Conservation (phyloP, 1,140 invertebrate genomes). For the Temnothorax longispinosus region DNA sequence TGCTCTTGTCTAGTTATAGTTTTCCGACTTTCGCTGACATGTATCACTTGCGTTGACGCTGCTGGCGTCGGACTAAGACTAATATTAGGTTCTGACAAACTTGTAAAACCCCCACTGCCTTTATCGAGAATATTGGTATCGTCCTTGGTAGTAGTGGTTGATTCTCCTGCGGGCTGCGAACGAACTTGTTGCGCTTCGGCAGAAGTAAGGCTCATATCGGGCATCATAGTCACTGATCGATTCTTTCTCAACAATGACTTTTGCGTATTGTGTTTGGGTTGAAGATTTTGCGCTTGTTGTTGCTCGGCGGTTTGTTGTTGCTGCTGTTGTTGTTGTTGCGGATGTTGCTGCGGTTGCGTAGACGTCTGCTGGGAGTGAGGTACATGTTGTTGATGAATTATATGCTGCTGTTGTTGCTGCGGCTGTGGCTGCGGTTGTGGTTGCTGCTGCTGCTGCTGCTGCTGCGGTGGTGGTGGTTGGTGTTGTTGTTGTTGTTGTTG, state of each 20-base stretch:
- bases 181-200: constrained; percentile 86
- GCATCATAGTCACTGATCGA: constrained; percentile 84
- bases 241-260: constrained; percentile 87
- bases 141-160: constrained; percentile 79
- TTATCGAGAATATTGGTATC: constrained; percentile 85
- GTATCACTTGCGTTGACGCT: constrained; percentile 68
- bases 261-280: constrained; percentile 83
- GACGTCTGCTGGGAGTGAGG: constrained; percentile 71
- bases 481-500: constrained; percentile 73
- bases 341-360: constrained; percentile 76
- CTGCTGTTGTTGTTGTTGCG: constrained; percentile 82
- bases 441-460: constrained; percentile 60
- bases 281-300: constrained; percentile 79
- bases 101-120: constrained; percentile 80
- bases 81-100: constrained; percentile 83
- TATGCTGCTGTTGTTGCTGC: constrained; percentile 66
- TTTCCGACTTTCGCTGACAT: constrained; percentile 78
- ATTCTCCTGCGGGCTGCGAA: constrained; percentile 84
- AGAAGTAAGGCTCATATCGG: constrained; percentile 86
- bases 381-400: constrained; percentile 72
- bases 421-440: constrained; percentile 65
- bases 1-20: constrained; percentile 87
- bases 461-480: constrained; percentile 68
- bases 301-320: constrained; percentile 82
- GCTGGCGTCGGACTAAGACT: constrained; percentile 78